Conservation (phyloP, 2,113 vertebrate genomes). For the Hypanus sabinus region DNA sequence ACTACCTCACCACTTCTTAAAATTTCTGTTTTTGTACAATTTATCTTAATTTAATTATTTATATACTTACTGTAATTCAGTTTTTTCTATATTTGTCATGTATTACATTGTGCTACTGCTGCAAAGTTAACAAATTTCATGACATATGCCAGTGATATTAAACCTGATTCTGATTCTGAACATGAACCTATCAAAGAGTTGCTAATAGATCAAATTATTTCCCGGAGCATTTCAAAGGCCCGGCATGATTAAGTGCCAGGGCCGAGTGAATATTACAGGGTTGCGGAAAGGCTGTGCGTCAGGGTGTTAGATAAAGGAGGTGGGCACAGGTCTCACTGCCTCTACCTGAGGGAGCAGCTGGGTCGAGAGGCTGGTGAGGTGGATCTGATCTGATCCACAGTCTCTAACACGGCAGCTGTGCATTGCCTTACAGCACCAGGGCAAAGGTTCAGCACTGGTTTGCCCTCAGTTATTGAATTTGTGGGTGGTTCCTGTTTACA, state of each 20-base stretch:
- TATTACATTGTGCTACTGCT: too few species aligned
- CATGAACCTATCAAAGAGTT: not conserved
- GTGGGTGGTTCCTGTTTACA: not conserved
- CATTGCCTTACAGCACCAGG: not conserved
- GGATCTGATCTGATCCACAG: not conserved
- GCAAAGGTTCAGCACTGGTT: not conserved
- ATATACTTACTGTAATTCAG: too few species aligned
- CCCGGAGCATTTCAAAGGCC: not conserved
- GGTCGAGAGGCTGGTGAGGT: not conserved
- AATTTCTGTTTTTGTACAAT: too few species aligned
- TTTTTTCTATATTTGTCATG: too few species aligned
- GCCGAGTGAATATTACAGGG: not conserved
- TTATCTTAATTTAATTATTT: too few species aligned
- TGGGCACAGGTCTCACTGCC: not conserved
- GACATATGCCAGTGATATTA: too few species aligned
- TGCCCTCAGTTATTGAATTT: not conserved
- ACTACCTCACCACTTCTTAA: too few species aligned
- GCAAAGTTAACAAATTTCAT: too few species aligned
- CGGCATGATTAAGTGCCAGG: not conserved
- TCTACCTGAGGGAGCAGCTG: not conserved
- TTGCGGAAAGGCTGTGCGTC: not conserved
- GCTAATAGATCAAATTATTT: not conserved
- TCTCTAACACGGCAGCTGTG: not conserved
- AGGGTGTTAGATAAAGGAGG: not conserved
- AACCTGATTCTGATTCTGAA: too few species aligned